These are phyloP conservation scores for Macropis europaea DNA, from an alignment of 2,888 invertebrate genomes.

Conservation along the genomic window DNA sequence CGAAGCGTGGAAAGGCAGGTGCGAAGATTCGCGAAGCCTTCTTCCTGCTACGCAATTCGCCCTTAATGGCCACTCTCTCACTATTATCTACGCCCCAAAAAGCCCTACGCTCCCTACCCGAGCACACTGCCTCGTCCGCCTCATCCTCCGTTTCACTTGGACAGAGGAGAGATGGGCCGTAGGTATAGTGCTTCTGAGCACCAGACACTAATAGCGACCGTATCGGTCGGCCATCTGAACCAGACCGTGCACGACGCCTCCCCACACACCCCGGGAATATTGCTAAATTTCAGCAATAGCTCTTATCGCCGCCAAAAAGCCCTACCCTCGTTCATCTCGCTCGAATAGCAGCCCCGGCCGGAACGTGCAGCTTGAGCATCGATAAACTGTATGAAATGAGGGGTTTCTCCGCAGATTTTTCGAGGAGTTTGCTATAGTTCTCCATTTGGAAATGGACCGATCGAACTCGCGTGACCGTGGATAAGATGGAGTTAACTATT, in stretches of 20 bases:
- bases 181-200: slow-evolving; percentile 66
- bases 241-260: slow-evolving; percentile 38
- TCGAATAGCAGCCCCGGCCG: background rate
- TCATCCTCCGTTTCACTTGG: slow-evolving; percentile 54
- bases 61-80: slow-evolving; percentile 67
- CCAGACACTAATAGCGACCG: slow-evolving; percentile 68
- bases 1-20: slow-evolving; percentile 58
- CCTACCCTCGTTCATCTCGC: slow-evolving; percentile 6
- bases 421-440: no score
- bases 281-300: slow-evolving; percentile 55
- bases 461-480: no score
- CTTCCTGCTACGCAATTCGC: slow-evolving; percentile 58
- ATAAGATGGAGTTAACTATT: no score
- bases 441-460: no score
- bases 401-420: background rate
- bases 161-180: slow-evolving; percentile 55
- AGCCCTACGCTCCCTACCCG: slow-evolving; percentile 40
- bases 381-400: slow-evolving; percentile 32
- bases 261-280: slow-evolving; percentile 35
- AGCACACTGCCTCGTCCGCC: slow-evolving; percentile 20
- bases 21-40: slow-evolving; percentile 64
- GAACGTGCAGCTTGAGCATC: slow-evolving; percentile 10
- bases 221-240: slow-evolving; percentile 67
- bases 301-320: slow-evolving; percentile 50
- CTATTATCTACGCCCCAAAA: slow-evolving; percentile 69